Base-by-base conservation (phyloP, 2,797 vertebrate genomes). In the Ateles fusciceps region DNA sequence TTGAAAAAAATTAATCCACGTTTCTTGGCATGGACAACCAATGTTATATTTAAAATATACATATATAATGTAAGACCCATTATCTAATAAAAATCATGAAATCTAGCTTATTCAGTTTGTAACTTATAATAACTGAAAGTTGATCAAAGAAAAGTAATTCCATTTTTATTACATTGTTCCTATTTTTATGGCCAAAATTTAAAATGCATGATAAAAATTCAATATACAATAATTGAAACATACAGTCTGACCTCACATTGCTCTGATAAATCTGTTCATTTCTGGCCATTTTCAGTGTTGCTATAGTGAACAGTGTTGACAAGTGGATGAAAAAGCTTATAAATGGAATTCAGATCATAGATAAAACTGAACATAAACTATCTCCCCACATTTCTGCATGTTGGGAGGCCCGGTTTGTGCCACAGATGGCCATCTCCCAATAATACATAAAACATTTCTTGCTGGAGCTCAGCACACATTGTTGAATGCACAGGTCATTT, bases 231-330 rank as follows among this genome's bases (percentile, higher is more conserved):
- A 93, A 98, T 97, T 98, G 97, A 97, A 98, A 97, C 81, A 93
- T 97, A 97, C 91, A 96, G 79, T 92, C 96, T 97, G 96, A 96
- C 96, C 98, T 97, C 96, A 90, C 92, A 98, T 89, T 93, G 78
- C 96, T 85, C 98, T 95, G 96, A 98, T 95, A 97, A 98, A 97
- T 79, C 96, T 98, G 97, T 98, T 98, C 96, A 84, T 98, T 98
- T 94, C 97, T 97, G 98, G 96, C 97, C 95, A 94, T 97, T 98
- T 98, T 96, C 85, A 83, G 94, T 72, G 39, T 48, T 98, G 97
- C 97, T 96, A 87, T 89, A 96, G 95, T 59, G 91, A 97, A 90
- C 80, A 61, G 87, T 97, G 97, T 96, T 98, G 97, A 97, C 96
- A 98, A 97, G 95, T 92, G 74, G 94, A 97, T 97, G 96, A 89